These are phyloP conservation scores for Hylaeus anthracinus DNA, from an alignment of 1,140 invertebrate genomes.

Conservation along the genomic window DNA sequence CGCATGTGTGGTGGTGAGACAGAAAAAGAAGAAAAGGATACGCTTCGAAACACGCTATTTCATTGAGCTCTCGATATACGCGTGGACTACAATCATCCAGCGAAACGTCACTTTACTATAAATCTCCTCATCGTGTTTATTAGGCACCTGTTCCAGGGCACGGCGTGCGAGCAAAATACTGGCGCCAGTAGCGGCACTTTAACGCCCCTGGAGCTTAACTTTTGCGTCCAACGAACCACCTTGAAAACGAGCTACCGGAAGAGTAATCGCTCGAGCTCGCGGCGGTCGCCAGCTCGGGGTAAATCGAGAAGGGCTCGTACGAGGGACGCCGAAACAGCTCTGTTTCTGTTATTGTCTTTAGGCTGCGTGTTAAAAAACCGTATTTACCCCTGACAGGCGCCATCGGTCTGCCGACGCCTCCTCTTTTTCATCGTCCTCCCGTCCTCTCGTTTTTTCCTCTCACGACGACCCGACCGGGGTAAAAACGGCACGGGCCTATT, in stretches of 20 bases:
- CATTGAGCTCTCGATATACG: too few species aligned
- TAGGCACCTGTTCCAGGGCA: too few species aligned
- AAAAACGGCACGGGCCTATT: constrained; percentile 69
- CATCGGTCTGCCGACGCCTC: constrained; percentile 47
- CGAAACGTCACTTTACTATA: too few species aligned
- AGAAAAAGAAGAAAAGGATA: too few species aligned
- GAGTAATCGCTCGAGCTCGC: constrained; percentile 19
- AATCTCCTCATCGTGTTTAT: too few species aligned
- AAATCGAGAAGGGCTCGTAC: not conserved
- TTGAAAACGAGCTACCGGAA: not conserved
- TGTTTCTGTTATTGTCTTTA: constrained; percentile 66
- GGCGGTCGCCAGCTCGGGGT: not conserved
- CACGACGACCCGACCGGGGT: constrained; percentile 22
- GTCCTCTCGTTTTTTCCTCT: not conserved
- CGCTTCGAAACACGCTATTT: too few species aligned
- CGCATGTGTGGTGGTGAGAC: too few species aligned
- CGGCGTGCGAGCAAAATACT: too few species aligned
- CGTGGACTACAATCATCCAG: too few species aligned
- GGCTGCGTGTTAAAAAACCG: constrained; percentile 47
- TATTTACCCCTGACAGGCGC: constrained; percentile 62
- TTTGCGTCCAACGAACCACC: too few species aligned
- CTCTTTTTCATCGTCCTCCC: constrained; percentile 32
- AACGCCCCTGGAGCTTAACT: too few species aligned
- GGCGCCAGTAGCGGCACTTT: too few species aligned
- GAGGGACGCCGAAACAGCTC: constrained; percentile 11